A percentile compares a stretch with the other conserved stretches of the same genome.
Evolutionary conservation across 2,797 vertebrate genomes (phyloP).

Genomic region (Leptoclinus maculatus): DNA sequence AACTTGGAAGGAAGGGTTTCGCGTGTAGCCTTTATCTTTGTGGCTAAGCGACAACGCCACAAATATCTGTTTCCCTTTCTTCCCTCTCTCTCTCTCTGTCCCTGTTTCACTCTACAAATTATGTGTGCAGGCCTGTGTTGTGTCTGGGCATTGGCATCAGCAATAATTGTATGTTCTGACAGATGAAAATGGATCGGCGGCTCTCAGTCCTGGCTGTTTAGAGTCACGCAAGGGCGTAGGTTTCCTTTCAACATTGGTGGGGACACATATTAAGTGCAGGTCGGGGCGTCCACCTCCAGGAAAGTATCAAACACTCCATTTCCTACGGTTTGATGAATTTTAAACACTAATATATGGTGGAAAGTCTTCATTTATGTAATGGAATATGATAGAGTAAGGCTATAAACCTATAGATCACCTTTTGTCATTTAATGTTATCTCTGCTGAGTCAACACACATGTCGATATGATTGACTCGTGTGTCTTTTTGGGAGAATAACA

Average conservation of each 20-base stretch:
- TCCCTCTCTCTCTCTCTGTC: background rate
- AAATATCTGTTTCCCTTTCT: constrained; percentile 16
- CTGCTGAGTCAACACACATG: background rate
- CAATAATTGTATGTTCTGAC: constrained; percentile 23
- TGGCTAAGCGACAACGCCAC: constrained; percentile 2
- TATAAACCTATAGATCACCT: background rate
- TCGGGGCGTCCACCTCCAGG: too few relatives aligned
- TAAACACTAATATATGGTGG: background rate
- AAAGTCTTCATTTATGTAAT: background rate
- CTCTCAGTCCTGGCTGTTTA: constrained; percentile 11
- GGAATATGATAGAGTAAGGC: background rate
- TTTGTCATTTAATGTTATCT: background rate
- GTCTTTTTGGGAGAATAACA: too few relatives aligned
- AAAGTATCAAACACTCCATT: background rate
- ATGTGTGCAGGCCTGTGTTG: constrained; percentile 28
- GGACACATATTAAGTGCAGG: background rate
- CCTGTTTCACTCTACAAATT: constrained; percentile 24
- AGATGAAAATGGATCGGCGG: constrained; percentile 28
- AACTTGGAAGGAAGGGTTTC: background rate
- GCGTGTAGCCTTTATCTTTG: constrained; percentile 21
- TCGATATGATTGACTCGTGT: background rate
- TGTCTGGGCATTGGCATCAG: constrained; percentile 28
- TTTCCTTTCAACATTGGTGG: background rate
- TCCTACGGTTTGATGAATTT: background rate
- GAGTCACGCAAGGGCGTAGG: background rate